Conservation (phyloP, 2,797 vertebrate species). For the Scolopax rusticola region DNA sequence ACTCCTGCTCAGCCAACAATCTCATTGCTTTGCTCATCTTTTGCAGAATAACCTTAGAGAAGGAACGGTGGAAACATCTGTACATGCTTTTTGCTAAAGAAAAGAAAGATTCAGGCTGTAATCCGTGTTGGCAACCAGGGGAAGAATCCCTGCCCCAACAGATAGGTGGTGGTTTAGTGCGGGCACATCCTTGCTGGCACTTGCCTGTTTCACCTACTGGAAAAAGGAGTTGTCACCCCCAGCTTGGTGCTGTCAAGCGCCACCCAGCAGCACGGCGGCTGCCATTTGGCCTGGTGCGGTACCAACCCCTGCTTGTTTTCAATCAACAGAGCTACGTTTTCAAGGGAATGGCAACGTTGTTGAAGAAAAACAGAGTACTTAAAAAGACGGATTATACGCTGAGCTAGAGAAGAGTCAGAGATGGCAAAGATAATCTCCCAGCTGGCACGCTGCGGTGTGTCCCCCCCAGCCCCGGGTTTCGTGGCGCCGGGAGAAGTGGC, state of each 20-base stretch:
- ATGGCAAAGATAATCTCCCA: neutral
- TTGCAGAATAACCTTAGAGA: neutral
- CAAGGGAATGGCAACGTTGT: neutral
- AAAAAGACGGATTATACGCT: neutral
- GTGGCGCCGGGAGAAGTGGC: neutral
- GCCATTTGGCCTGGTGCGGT: neutral
- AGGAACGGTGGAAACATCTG: neutral
- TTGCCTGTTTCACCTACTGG: neutral
- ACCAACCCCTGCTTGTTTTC: constrained; percentile 26
- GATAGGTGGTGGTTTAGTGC: neutral
- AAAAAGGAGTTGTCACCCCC: neutral
- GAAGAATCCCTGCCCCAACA: neutral
- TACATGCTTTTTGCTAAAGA: neutral
- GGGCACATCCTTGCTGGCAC: neutral
- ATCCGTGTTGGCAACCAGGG: neutral
- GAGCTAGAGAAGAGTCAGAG: neutral
- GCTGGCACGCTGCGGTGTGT: neutral
- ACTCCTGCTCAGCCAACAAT: neutral
- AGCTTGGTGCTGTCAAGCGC: neutral
- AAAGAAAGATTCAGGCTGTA: neutral
- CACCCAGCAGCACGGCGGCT: neutral
- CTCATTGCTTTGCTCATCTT: neutral
- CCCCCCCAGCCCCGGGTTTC: neutral
- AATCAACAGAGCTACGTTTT: constrained; percentile 11
- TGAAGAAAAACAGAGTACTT: constrained; percentile 9